Percentiles rank a stretch among this genome's conserved stretches.
Evolutionary conservation across 2,113 vertebrate species (phyloP).

Genomic region (Brienomyrus brachyistius): DNA sequence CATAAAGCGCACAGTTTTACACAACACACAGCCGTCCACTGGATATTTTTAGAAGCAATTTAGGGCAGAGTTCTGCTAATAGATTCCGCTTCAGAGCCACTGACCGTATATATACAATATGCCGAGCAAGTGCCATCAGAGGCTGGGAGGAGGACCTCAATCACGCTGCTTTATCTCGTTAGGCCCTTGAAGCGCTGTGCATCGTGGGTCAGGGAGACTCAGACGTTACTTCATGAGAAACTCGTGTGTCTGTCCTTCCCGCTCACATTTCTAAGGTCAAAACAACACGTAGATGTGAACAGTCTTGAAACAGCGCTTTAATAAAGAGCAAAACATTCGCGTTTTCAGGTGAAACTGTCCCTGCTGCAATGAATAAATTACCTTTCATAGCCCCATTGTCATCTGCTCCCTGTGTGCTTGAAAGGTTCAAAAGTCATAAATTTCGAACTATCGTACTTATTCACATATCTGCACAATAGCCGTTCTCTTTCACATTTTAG

Average conservation of each 20-base stretch:
- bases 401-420: not conserved
- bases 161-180: not conserved
- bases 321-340: not conserved
- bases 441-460: not conserved
- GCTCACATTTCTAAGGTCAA: not conserved
- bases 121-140: not conserved
- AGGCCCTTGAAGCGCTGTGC: not conserved
- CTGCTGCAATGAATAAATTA: not conserved
- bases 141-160: not conserved
- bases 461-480: not conserved
- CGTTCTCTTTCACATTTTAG: not conserved
- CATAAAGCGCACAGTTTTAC: not conserved
- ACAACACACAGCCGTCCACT: not conserved
- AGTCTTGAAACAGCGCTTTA: not conserved
- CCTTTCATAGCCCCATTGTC: not conserved
- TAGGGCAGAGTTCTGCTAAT: not conserved
- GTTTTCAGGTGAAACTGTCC: not conserved
- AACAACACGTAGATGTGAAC: not conserved
- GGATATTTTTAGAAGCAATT: slow-evolving; percentile 7
- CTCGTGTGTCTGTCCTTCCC: not conserved
- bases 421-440: not conserved
- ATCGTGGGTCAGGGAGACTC: not conserved
- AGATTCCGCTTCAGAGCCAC: not conserved
- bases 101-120: not conserved
- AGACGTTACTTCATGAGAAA: not conserved